phyloP scores from a whole-genome alignment of 2,888 invertebrate genomes.

The Cataglyphis albicans region DNA sequence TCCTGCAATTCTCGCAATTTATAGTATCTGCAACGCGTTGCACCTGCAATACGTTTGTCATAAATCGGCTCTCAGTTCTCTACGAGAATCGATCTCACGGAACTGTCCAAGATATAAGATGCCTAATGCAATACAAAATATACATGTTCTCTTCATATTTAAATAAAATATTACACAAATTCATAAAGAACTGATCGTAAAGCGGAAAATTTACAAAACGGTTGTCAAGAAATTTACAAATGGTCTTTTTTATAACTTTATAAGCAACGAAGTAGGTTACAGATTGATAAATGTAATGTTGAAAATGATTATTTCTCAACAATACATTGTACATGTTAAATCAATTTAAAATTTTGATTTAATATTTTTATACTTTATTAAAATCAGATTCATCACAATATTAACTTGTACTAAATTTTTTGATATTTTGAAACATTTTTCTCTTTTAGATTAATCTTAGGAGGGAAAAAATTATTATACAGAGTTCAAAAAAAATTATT shows the following conservation, averaged over 20 bases:
- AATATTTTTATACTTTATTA: neutral
- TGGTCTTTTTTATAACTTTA: neutral
- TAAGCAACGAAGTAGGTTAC: neutral
- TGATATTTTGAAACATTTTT: neutral
- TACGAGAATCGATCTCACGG: constrained; percentile 9
- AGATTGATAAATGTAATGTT: neutral
- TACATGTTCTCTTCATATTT: neutral
- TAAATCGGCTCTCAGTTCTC: constrained; percentile 39
- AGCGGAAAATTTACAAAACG: neutral
- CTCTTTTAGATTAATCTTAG: neutral
- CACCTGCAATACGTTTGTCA: constrained; percentile 47
- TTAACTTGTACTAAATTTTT: constrained; percentile 6
- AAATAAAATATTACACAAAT: constrained; percentile 14
- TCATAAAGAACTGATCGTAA: neutral
- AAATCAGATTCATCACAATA: neutral
- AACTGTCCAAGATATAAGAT: neutral
- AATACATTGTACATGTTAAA: neutral
- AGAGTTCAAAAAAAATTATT: no score
- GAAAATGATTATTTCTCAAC: neutral
- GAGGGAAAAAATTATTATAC: no score
- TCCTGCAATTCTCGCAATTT: constrained; percentile 52
- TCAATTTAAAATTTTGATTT: neutral
- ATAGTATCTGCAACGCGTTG: constrained; percentile 52
- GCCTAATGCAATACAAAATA: constrained; percentile 9
- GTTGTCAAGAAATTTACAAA: neutral